phyloP scores from a whole-genome alignment of 1,140 invertebrate genomes.

The Diploscapter pachys region DNA sequence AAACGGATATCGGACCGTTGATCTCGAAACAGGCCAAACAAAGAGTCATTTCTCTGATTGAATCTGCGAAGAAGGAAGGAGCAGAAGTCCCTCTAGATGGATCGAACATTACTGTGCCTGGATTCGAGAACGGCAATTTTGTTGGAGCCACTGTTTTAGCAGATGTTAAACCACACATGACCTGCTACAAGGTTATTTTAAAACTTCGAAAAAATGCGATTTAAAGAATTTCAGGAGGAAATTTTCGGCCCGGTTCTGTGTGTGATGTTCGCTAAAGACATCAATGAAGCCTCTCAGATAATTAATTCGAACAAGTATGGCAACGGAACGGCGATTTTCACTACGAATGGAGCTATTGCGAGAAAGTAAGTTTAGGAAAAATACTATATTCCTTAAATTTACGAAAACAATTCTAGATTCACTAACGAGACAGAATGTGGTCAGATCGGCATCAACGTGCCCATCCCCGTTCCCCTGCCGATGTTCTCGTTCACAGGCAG shows the following conservation, averaged over 20 bases:
- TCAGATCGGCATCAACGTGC: conserved; percentile 81
- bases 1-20: conserved; percentile 92
- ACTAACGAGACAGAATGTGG: conserved; percentile 89
- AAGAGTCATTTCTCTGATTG: conserved; percentile 78
- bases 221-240: conserved; percentile 71
- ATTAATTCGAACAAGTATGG: conserved; percentile 95
- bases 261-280: conserved; percentile 75
- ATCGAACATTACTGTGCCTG: conserved; percentile 71
- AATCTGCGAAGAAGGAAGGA: conserved; percentile 82
- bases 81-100: conserved; percentile 86
- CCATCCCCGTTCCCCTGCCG: conserved; percentile 90
- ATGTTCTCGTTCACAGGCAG: conserved; percentile 99
- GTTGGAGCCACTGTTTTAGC: conserved; percentile 90
- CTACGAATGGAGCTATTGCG: conserved; percentile 91
- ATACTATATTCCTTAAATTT: not conserved
- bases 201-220: too few species aligned
- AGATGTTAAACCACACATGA: conserved; percentile 84
- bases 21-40: conserved; percentile 87
- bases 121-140: conserved; percentile 77
- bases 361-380: conserved; percentile 60
- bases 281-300: conserved; percentile 88
- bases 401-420: conserved; percentile 68
- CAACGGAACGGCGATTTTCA: conserved; percentile 96
- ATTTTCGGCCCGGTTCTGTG: conserved; percentile 96
- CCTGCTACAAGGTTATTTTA: conserved; percentile 74